Evolutionary conservation across 1,140 invertebrate genomes (phyloP).

Genomic region (Episyrphus balteatus): DNA sequence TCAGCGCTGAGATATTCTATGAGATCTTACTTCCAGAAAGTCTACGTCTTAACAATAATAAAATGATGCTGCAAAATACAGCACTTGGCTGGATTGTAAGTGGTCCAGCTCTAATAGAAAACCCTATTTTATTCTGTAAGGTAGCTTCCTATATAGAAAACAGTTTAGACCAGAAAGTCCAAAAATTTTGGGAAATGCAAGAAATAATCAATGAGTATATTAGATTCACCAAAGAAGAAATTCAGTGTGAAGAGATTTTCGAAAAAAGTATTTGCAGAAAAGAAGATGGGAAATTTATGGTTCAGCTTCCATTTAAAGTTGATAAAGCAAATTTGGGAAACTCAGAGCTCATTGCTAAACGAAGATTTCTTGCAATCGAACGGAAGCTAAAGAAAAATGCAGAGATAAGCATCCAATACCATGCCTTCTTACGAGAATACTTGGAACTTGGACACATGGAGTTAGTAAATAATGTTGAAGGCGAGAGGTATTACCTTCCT

Average conservation of each 20-base stretch:
- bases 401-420: constrained; percentile 10
- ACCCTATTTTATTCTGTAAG: background rate
- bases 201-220: constrained; percentile 4
- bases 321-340: constrained; percentile 18
- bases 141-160: background rate
- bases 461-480: constrained; percentile 17
- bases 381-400: constrained; percentile 17
- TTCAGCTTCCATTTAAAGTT: constrained; percentile 12
- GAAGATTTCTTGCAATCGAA: constrained; percentile 23
- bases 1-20: constrained; percentile 15
- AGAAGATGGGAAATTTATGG: constrained; percentile 8
- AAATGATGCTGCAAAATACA: constrained; percentile 7
- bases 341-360: constrained; percentile 15
- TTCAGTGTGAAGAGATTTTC: constrained; percentile 8
- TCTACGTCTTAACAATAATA: constrained; percentile 4
- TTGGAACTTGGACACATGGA: constrained; percentile 27
- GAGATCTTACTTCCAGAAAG: constrained; percentile 9
- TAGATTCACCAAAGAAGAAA: constrained; percentile 5
- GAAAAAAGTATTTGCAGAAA: too few species aligned
- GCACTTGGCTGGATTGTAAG: constrained; percentile 11
- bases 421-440: constrained; percentile 25
- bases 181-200: constrained; percentile 20
- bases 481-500: constrained; percentile 15
- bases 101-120: background rate
- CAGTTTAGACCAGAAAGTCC: constrained; percentile 5